phyloP scores from a whole-genome alignment of 1,140 invertebrate species.

The Drosophila chauvacae region DNA sequence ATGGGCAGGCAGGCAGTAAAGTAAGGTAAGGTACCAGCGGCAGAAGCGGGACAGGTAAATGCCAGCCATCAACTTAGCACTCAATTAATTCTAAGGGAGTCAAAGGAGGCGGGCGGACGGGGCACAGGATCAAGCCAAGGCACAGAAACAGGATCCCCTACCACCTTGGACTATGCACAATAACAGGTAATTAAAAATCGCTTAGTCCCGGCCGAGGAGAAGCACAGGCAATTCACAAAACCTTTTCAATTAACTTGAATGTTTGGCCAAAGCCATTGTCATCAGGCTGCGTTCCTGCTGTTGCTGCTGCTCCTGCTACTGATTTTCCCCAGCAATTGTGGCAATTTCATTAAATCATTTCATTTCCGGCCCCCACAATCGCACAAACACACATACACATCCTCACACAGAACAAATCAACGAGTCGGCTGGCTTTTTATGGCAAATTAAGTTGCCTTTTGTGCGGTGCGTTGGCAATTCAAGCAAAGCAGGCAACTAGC shows the following conservation, averaged over 20 bases:
- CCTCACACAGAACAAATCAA: constrained; percentile 68
- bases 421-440: constrained; percentile 68
- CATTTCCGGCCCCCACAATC: constrained; percentile 65
- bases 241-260: constrained; percentile 79
- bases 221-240: constrained; percentile 35
- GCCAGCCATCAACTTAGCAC: constrained; percentile 55
- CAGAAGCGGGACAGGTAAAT: constrained; percentile 33
- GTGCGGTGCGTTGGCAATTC: constrained; percentile 27
- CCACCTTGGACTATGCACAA: constrained; percentile 41
- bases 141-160: neutral
- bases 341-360: constrained; percentile 83
- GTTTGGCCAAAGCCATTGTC: constrained; percentile 44
- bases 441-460: constrained; percentile 70
- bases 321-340: constrained; percentile 58
- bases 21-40: neutral
- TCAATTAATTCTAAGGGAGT: constrained; percentile 62
- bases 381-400: constrained; percentile 34
- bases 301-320: constrained; percentile 43
- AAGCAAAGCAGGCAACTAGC: constrained; percentile 48
- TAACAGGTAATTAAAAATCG: constrained; percentile 76
- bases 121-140: neutral
- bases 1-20: constrained; percentile 39
- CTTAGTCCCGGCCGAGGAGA: constrained; percentile 40
- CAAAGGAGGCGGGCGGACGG: constrained; percentile 13
- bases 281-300: constrained; percentile 29